A percentile compares a stretch with the other conserved stretches of the same genome.
phyloP scores from a whole-genome alignment of 2,113 vertebrate genomes.

The Psilopogon haemacephalus region DNA sequence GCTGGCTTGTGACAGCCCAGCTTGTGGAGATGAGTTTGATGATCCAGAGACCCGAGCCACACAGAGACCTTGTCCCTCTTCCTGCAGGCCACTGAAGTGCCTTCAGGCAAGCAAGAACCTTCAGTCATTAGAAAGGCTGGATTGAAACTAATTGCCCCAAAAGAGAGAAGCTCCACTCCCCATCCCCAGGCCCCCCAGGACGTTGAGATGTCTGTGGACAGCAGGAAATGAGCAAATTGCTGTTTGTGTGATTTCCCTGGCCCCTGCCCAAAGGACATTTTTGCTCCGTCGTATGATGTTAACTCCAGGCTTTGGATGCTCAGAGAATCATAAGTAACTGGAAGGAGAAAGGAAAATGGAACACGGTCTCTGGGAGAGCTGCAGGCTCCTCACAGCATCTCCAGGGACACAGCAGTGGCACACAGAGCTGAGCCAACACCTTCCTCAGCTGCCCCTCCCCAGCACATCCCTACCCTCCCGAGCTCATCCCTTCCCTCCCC shows the following conservation, averaged over 20 bases:
- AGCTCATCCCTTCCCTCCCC: too few species aligned
- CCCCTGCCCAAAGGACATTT: constrained; percentile 28
- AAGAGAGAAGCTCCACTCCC: neutral
- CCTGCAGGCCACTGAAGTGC: neutral
- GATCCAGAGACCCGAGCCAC: neutral
- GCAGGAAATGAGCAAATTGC: constrained; percentile 30
- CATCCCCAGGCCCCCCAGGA: neutral
- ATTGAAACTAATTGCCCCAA: neutral
- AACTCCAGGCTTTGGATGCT: constrained; percentile 31
- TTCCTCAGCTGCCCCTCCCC: neutral
- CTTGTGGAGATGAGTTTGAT: neutral
- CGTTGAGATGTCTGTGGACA: neutral
- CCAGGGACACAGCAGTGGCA: fast-evolving
- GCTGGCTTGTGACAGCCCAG: neutral
- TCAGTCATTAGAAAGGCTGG: neutral
- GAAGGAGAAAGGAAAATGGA: neutral
- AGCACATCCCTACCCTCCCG: neutral
- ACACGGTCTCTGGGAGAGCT: neutral
- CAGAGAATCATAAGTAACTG: constrained; percentile 1
- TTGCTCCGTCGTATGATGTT: constrained; percentile 6
- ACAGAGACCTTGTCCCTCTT: neutral
- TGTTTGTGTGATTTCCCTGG: constrained; percentile 51
- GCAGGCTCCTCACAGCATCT: neutral
- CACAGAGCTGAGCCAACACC: neutral
- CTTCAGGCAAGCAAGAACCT: neutral